Base-by-base conservation (phyloP, 1,140 invertebrate genomes). In the Conus betulinus region DNA sequence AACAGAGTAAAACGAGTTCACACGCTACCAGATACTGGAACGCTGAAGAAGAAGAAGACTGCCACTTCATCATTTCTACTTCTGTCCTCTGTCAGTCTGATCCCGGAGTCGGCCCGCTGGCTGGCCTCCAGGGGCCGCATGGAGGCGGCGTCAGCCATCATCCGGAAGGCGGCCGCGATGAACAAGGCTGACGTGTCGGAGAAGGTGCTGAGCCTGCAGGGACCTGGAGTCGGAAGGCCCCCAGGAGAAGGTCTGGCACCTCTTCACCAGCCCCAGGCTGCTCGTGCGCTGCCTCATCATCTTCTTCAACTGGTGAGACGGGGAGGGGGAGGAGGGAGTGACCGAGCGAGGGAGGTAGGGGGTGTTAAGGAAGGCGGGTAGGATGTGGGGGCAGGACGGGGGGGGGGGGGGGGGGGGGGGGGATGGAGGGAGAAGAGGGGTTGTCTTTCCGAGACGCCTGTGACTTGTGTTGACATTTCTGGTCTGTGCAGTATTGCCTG, bases 91-190 rank as follows among this genome's bases (percentile, higher is more conserved):
- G 11, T 51, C 86, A 94, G 94, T 89, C 85, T 94, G 53, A 89
- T 94, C 4, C 92, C 93, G 0, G 94, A 94, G 82, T 94, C 93
- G 17, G 92, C 94, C 27, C 79, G 94, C 20, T 94, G 94, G 94
- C 88, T 95, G n/a, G 87, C 93, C 23, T 90, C 89, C 71, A 89
- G 89, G 63, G 93, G 93, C 10, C 89, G 91, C 84, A 51, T 83
- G 13, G 85, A 92, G 13, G 92, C 94, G 82, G 94, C 93, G 1
- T 87, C 90, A 20, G 82, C 89, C 53, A 93, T 95, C 74, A 74
- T 95, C 17, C 79, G 87, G 52, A 90, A 91, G 60, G 92, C 89
- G 17, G 94, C 94, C 1, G 88, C 89, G 67, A 89, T 91, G 23
- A 95, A 95, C 89, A 92, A 91, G 76, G 88, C 90, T 1, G 87